A percentile compares a stretch with the other conserved stretches of the same genome.
phyloP scores from a whole-genome alignment of 2,113 vertebrate genomes.

The Catharus bicknelli region DNA sequence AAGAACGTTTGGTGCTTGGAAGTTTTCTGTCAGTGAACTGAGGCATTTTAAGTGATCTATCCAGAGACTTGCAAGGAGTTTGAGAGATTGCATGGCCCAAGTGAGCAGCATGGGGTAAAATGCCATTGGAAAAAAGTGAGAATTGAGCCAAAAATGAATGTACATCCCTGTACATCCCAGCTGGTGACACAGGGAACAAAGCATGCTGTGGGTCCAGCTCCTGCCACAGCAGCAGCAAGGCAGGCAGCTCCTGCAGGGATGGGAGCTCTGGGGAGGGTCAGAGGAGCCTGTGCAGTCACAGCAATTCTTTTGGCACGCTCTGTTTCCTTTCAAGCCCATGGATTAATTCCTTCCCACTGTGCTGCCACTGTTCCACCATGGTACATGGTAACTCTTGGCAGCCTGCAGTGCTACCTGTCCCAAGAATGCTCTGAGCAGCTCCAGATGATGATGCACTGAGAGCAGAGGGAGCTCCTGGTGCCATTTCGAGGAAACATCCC shows the following conservation, averaged over 20 bases:
- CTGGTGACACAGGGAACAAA: accelerated
- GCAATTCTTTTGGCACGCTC: neutral
- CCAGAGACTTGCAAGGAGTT: neutral
- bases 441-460: neutral
- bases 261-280: neutral
- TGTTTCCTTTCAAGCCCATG: neutral
- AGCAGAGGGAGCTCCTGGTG: neutral
- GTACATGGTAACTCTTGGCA: slow-evolving; percentile 26
- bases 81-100: neutral
- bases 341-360: slow-evolving; percentile 47
- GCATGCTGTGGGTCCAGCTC: neutral
- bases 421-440: slow-evolving; percentile 32
- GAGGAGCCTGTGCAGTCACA: neutral
- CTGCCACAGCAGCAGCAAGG: neutral
- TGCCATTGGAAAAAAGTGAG: neutral
- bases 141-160: neutral
- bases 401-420: neutral
- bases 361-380: slow-evolving; percentile 37
- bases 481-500: slow-evolving; percentile 51
- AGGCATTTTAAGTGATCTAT: neutral
- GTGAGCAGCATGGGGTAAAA: neutral
- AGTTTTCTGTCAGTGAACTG: neutral
- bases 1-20: neutral
- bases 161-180: neutral
- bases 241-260: neutral